Evolutionary conservation across 37 sponge, comb jelly and placozoan genomes (phyloP), one percentile per base, ranked within the genome.

Genomic region (Corticium candelabrum): DNA sequence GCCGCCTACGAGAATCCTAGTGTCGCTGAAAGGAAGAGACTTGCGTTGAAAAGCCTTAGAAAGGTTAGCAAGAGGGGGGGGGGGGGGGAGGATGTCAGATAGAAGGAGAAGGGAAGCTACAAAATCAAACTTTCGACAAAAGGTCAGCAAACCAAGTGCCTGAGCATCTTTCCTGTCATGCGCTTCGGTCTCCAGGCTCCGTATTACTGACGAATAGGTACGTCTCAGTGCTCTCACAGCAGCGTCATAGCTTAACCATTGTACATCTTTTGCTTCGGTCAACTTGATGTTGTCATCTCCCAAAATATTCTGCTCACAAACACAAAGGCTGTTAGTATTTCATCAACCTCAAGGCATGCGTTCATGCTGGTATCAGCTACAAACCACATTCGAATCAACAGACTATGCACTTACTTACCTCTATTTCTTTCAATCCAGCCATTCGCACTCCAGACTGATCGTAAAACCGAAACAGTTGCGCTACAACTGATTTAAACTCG

Each of bases 401-500:
- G n/a, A n/a, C n/a, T n/a, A n/a, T n/a, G n/a, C n/a, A n/a, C n/a
- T n/a, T n/a, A n/a, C n/a, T n/a, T n/a, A n/a, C n/a, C n/a, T n/a
- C n/a, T 72, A 84, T 84, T 1, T 81, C 75, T 27, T 43, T 81
- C 2, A 84, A 35, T 81, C 37, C 80, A 40, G 85, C 71, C 68
- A 38, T 67, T 27, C 71, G 62, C 21, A 50, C 62, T 50, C 62
- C 62, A 50, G 62, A 50, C 15, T 50, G 21, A 11, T 11, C 11
- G 62, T 50, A 50, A 21, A 50, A 50, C 11, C 62, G 62, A 50
- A 27, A 50, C 62, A 50, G 11, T 50, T 50, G 62, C 62, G 15
- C 62, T 27, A 50, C 15, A 50, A 50, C 21, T 50, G 62, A 11
- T 50, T 50, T 11, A 21, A 50, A 50, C 21, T 50, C 21, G 11